These are phyloP conservation scores for Mesoligia furuncula DNA, from an alignment of 2,888 invertebrate species.

Conservation along the genomic window DNA sequence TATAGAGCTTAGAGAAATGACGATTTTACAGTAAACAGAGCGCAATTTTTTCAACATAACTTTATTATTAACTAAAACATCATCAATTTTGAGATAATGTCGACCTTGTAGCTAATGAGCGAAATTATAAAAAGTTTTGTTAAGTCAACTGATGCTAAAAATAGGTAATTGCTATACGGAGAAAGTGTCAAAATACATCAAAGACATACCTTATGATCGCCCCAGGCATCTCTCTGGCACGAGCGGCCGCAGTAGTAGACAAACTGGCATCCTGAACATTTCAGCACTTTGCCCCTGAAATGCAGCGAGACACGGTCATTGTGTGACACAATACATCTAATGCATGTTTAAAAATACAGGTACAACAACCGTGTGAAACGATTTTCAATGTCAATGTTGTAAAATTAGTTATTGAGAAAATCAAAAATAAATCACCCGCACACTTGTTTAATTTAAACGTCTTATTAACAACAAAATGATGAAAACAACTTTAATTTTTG, in stretches of 20 bases:
- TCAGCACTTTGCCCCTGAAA: slow-evolving; percentile 93
- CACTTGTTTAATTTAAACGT: neutral
- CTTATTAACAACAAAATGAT: neutral
- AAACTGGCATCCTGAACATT: slow-evolving; percentile 96
- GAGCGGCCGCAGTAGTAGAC: slow-evolving; percentile 95
- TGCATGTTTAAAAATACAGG: slow-evolving; percentile 51
- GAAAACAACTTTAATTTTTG: neutral
- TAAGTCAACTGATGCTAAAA: neutral
- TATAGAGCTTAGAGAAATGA: no score
- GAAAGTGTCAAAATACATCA: slow-evolving; percentile 15
- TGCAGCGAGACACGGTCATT: slow-evolving; percentile 47
- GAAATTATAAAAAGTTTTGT: no score
- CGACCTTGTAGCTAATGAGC: no score
- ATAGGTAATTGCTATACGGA: neutral
- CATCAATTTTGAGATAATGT: no score
- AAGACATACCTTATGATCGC: slow-evolving; percentile 92
- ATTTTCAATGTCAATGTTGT: slow-evolving; percentile 8
- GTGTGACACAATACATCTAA: slow-evolving; percentile 30
- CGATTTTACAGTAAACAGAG: no score
- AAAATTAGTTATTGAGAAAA: neutral
- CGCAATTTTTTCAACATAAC: no score
- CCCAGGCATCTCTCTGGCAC: slow-evolving; percentile 96
- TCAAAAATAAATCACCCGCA: neutral
- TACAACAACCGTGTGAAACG: slow-evolving; percentile 7
- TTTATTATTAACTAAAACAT: no score